Percentiles rank a stretch among this genome's conserved stretches.
These are phyloP conservation scores for Drosophila fuyamai DNA, from an alignment of 1,140 invertebrate species.

Conservation along the genomic window DNA sequence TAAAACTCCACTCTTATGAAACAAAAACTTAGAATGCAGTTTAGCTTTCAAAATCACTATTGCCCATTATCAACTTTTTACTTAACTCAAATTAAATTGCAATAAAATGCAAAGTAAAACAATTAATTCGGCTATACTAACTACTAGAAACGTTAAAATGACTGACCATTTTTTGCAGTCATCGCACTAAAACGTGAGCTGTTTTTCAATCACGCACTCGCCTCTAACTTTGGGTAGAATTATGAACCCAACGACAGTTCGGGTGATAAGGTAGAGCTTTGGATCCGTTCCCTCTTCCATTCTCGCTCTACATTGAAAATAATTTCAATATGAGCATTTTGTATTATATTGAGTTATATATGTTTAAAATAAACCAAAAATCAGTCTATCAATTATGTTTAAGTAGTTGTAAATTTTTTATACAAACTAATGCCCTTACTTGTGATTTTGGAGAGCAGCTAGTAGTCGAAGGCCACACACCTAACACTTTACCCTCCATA, in stretches of 20 bases:
- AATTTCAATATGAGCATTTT: background rate
- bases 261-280: constrained; percentile 49
- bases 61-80: too few relatives aligned
- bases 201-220: constrained; percentile 40
- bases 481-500: too few relatives aligned
- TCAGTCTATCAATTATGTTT: too few relatives aligned
- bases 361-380: too few relatives aligned
- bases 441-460: too few relatives aligned
- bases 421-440: too few relatives aligned
- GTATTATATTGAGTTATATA: too few relatives aligned
- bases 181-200: constrained; percentile 26
- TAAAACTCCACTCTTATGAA: too few relatives aligned
- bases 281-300: constrained; percentile 4
- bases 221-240: constrained; percentile 10
- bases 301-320: constrained; percentile 2
- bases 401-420: too few relatives aligned
- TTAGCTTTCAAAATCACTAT: too few relatives aligned
- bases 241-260: background rate
- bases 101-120: constrained; percentile 3
- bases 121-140: constrained; percentile 22
- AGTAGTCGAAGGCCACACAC: too few relatives aligned
- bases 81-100: background rate
- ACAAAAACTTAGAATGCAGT: too few relatives aligned
- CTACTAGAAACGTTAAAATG: constrained; percentile 1
- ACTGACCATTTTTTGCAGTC: background rate